phyloP scores from a whole-genome alignment of 2,113 vertebrate genomes.

The Gopherus flavomarginatus region DNA sequence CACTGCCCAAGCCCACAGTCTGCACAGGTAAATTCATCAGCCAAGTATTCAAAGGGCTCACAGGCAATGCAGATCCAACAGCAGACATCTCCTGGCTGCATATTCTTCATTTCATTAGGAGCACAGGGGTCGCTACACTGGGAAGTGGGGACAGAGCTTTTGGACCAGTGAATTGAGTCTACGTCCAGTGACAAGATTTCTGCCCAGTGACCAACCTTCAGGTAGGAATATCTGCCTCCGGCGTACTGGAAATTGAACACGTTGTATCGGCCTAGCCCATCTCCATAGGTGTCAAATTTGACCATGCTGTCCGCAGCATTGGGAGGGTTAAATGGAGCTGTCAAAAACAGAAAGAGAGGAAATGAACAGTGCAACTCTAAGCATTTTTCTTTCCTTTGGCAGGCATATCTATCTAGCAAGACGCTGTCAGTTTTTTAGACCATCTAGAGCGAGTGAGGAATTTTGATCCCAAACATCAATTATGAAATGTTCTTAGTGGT shows the following conservation, averaged over 20 bases:
- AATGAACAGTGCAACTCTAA: background rate
- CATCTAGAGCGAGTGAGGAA: background rate
- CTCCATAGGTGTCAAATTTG: conserved; percentile 95
- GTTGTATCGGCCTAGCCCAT: conserved; percentile 95
- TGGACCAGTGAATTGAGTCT: conserved; percentile 93
- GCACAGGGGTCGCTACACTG: conserved; percentile 98
- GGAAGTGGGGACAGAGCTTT: conserved; percentile 86
- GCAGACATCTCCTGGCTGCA: conserved; percentile 98
- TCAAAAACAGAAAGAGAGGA: conserved; percentile 13
- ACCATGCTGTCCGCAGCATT: conserved; percentile 88
- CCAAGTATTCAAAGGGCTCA: conserved; percentile 92
- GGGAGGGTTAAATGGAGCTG: conserved; percentile 92
- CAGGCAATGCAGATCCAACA: conserved; percentile 99
- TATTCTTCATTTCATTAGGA: conserved; percentile 98
- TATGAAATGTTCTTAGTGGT: background rate
- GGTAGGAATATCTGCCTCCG: conserved; percentile 88
- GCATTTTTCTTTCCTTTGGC: background rate
- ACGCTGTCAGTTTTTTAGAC: background rate
- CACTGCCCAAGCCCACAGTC: conserved; percentile 94
- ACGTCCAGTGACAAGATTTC: conserved; percentile 89
- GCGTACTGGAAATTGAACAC: conserved; percentile 95
- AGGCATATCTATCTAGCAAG: background rate
- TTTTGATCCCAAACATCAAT: background rate
- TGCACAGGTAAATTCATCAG: conserved; percentile 95
- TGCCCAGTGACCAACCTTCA: conserved; percentile 96